phyloP scores from a whole-genome alignment of 2,888 invertebrate genomes.

The Tineola bisselliella region DNA sequence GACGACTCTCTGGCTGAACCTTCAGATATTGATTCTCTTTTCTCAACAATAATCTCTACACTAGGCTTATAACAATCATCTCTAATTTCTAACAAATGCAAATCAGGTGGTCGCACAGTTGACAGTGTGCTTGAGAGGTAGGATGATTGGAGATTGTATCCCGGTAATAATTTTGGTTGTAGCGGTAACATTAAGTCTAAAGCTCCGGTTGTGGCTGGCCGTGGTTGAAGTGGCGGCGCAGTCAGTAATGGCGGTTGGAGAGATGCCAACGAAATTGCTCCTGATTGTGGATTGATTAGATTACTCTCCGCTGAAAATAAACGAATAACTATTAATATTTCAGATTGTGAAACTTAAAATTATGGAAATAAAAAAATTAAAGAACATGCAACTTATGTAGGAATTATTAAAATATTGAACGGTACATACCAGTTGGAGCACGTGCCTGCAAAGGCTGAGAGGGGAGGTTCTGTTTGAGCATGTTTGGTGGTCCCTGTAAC shows the following conservation, averaged over 20 bases:
- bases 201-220: constrained; percentile 76
- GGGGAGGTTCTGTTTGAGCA: constrained; percentile 37
- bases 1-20: constrained; percentile 21
- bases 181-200: constrained; percentile 75
- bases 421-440: constrained; percentile 55
- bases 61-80: constrained; percentile 37
- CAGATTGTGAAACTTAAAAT: no score
- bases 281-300: constrained; percentile 54
- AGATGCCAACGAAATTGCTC: constrained; percentile 60
- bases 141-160: constrained; percentile 60
- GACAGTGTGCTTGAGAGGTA: constrained; percentile 63
- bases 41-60: constrained; percentile 47
- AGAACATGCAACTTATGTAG: not conserved
- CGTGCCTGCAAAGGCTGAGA: constrained; percentile 53
- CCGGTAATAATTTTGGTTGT: constrained; percentile 75
- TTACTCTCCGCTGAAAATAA: constrained; percentile 66
- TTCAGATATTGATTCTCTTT: constrained; percentile 32
- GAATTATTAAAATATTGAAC: not conserved
- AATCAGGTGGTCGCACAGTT: constrained; percentile 53
- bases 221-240: constrained; percentile 72
- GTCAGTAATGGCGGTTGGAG: constrained; percentile 63
- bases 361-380: no score
- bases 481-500: constrained; percentile 52
- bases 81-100: constrained; percentile 26
- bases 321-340: not conserved